Evolutionary conservation across 2,113 vertebrate genomes (phyloP).

Genomic region (Platysternon megacephalum): DNA sequence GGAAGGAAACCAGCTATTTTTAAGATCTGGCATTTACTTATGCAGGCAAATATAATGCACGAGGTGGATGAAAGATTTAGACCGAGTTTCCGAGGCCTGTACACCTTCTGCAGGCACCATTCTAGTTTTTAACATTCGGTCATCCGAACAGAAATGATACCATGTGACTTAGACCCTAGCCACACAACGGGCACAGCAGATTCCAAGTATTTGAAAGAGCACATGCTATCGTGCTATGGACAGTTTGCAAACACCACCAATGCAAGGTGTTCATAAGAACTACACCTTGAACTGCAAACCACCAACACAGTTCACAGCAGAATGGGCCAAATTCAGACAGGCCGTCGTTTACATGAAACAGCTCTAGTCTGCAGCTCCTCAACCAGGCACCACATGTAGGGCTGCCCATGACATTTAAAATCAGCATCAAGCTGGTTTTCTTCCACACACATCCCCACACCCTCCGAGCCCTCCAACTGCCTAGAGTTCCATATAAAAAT

Average conservation of each 20-base stretch:
- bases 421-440: not conserved
- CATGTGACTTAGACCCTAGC: accelerated
- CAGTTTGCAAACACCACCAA: accelerated
- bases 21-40: not conserved
- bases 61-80: not conserved
- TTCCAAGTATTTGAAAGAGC: not conserved
- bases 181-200: not conserved
- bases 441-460: not conserved
- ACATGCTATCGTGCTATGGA: accelerated
- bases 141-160: not conserved
- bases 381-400: not conserved
- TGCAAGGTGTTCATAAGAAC: not conserved
- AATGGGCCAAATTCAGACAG: not conserved
- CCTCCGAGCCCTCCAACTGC: not conserved
- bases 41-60: not conserved
- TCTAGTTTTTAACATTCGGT: not conserved
- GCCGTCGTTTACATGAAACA: accelerated
- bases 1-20: not conserved
- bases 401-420: not conserved
- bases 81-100: not conserved
- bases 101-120: not conserved
- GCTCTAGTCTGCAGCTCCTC: accelerated
- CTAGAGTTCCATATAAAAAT: not conserved
- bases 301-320: accelerated
- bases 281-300: not conserved